Percentiles rank a stretch among this genome's conserved stretches.
phyloP scores from a whole-genome alignment of 2,888 invertebrate genomes.

The Tenthredo livida region DNA sequence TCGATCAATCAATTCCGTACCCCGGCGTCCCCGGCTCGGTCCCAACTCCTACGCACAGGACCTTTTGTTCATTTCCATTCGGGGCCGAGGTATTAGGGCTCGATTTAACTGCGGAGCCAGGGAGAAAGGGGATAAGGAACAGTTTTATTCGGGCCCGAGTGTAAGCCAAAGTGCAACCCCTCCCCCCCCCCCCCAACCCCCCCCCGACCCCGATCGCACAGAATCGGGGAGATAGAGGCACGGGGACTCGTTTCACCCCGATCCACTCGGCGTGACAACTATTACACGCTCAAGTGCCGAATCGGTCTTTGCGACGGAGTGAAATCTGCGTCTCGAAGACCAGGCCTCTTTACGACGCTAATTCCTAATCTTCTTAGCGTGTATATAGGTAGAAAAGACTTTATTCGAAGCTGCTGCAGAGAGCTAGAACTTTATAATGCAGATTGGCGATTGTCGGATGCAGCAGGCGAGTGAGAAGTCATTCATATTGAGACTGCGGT shows the following conservation, averaged over 20 bases:
- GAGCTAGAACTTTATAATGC: slow-evolving; percentile 50
- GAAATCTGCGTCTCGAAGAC: slow-evolving; percentile 39
- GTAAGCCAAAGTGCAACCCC: slow-evolving; percentile 45
- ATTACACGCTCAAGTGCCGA: slow-evolving; percentile 74
- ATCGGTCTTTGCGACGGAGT: slow-evolving; percentile 30
- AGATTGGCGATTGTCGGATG: slow-evolving; percentile 42
- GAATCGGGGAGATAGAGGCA: slow-evolving; percentile 20
- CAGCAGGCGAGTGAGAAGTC: slow-evolving; percentile 48
- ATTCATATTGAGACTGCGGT: background rate
- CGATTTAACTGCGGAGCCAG: slow-evolving; percentile 43
- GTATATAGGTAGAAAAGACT: slow-evolving; percentile 52
- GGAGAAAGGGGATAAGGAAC: slow-evolving; percentile 48
- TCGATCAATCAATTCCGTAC: slow-evolving; percentile 51
- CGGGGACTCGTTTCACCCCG: background rate
- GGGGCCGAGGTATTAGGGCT: slow-evolving; percentile 49
- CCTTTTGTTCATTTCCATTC: slow-evolving; percentile 53
- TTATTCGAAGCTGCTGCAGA: slow-evolving; percentile 55
- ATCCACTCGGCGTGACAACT: slow-evolving; percentile 62
- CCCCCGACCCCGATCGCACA: background rate
- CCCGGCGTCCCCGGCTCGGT: slow-evolving; percentile 8
- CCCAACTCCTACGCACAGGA: slow-evolving; percentile 46
- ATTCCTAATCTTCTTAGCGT: slow-evolving; percentile 60
- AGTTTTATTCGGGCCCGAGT: slow-evolving; percentile 46
- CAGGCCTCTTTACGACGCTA: slow-evolving; percentile 41
- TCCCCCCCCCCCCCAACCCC: background rate